These are phyloP conservation scores for Lutra lutra DNA, from an alignment of 2,797 vertebrate genomes.

Conservation along the genomic window DNA sequence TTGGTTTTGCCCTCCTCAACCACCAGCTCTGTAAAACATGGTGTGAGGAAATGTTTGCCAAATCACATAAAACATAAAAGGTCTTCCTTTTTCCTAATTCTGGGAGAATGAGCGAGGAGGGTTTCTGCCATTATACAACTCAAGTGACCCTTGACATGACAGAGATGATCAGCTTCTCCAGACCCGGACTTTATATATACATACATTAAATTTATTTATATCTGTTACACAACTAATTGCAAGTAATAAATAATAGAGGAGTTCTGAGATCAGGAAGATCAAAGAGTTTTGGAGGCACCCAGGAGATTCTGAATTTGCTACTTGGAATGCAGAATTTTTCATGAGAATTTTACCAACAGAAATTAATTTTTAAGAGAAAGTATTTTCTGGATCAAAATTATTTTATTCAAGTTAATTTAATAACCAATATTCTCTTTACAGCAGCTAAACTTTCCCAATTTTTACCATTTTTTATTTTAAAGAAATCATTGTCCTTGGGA, in stretches of 20 bases:
- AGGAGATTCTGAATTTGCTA: neutral
- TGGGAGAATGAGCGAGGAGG: neutral
- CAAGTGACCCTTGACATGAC: neutral
- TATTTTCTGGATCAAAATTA: neutral
- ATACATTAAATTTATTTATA: neutral
- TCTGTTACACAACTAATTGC: neutral
- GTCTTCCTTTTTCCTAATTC: neutral
- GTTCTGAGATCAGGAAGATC: conserved; percentile 26
- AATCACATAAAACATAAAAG: neutral
- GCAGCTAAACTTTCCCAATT: neutral
- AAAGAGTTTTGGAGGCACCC: neutral
- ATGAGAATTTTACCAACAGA: conserved; percentile 26
- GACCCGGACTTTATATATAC: neutral
- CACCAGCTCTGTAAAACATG: neutral
- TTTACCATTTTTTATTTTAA: neutral
- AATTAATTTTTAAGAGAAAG: neutral
- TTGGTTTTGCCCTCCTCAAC: neutral
- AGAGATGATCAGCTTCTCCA: neutral
- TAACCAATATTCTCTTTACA: conserved; percentile 10
- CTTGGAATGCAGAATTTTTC: neutral
- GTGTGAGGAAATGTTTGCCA: neutral
- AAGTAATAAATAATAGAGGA: neutral
- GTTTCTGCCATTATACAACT: neutral
- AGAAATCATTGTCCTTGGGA: neutral
- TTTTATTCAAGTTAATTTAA: conserved; percentile 31